Conservation (phyloP, 2,888 invertebrate species). For the Drosophila picticornis region DNA sequence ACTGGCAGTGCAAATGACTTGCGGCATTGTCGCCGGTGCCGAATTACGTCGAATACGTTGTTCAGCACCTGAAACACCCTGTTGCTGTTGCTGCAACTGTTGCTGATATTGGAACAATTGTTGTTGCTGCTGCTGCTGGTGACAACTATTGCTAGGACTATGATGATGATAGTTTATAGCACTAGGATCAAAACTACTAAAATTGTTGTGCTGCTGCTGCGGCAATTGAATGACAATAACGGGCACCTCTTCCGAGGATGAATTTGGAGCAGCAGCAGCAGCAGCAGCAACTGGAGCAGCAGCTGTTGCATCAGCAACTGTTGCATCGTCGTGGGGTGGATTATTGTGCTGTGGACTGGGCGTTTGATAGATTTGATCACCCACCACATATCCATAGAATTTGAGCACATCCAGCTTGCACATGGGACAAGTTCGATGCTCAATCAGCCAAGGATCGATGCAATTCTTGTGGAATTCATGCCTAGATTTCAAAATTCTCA, state of each 20-base stretch:
- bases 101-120: slow-evolving; percentile 31
- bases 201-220: slow-evolving; percentile 32
- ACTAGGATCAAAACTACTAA: slow-evolving; percentile 71
- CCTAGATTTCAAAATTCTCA: slow-evolving; percentile 85
- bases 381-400: slow-evolving; percentile 94
- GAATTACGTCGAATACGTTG: slow-evolving; percentile 70
- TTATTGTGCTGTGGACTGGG: slow-evolving; percentile 80
- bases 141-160: slow-evolving; percentile 71
- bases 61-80: slow-evolving; percentile 32
- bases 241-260: slow-evolving; percentile 71
- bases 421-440: slow-evolving; percentile 98
- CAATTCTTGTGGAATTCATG: slow-evolving; percentile 98
- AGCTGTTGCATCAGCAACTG: slow-evolving; percentile 26
- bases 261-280: background rate
- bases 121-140: slow-evolving; percentile 42
- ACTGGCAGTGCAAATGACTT: slow-evolving; percentile 81
- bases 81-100: slow-evolving; percentile 38
- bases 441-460: slow-evolving; percentile 98
- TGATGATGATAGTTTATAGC: slow-evolving; percentile 65
- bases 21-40: slow-evolving; percentile 68
- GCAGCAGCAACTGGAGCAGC: slow-evolving; percentile 21
- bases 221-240: slow-evolving; percentile 78
- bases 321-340: slow-evolving; percentile 39
- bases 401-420: slow-evolving; percentile 98
- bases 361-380: slow-evolving; percentile 85